Conservation (phyloP, 2,797 vertebrate genomes). For the Pangasius macronema region DNA sequence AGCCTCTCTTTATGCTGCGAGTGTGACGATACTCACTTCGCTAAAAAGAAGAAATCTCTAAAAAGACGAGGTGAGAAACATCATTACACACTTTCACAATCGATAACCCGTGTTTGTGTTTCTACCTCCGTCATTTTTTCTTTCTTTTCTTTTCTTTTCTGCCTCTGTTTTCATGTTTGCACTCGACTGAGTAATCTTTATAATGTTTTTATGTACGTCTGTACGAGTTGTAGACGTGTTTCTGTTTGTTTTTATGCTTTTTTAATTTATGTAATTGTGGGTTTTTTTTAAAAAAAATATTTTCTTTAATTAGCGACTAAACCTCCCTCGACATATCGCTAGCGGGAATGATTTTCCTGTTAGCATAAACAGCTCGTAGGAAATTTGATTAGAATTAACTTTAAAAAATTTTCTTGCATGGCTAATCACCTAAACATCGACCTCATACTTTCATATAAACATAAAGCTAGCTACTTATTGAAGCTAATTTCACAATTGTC, state of each 20-base stretch:
- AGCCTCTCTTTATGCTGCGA: conserved; percentile 43
- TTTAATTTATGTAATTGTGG: background rate
- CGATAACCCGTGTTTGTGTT: too few species aligned
- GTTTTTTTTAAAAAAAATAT: background rate
- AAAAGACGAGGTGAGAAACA: conserved; percentile 42
- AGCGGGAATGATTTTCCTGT: background rate
- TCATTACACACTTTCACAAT: conserved; percentile 44
- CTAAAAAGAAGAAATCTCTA: conserved; percentile 43
- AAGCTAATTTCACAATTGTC: background rate
- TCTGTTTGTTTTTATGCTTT: background rate
- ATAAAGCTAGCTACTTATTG: background rate
- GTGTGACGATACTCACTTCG: conserved; percentile 19
- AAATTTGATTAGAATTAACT: background rate
- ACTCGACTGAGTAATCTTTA: background rate
- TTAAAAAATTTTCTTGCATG: background rate
- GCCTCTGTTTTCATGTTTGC: too few species aligned
- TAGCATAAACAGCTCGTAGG: background rate
- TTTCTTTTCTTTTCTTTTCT: too few species aligned
- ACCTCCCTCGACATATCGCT: background rate
- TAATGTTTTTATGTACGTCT: background rate
- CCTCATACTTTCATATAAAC: background rate
- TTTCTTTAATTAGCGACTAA: background rate
- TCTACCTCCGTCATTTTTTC: too few species aligned
- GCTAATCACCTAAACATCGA: background rate
- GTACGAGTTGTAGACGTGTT: background rate